A percentile compares a stretch with the other conserved stretches of the same genome.
These are phyloP conservation scores for Leptinotarsa lineolata DNA, from an alignment of 1,140 invertebrate genomes.

Conservation along the genomic window DNA sequence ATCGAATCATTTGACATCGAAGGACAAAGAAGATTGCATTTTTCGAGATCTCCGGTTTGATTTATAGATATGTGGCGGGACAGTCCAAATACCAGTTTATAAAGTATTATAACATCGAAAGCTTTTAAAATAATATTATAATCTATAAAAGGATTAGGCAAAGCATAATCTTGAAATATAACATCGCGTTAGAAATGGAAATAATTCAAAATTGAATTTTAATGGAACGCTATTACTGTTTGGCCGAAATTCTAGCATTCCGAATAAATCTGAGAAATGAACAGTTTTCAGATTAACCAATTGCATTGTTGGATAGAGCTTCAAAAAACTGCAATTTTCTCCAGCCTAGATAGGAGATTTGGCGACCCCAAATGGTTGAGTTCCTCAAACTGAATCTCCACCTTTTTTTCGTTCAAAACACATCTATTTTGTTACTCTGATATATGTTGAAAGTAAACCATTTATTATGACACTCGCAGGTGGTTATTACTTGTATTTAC, in stretches of 20 bases:
- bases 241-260: background rate
- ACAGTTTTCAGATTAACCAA: background rate
- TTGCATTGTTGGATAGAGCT: background rate
- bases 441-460: background rate
- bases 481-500: conserved; percentile 19
- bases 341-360: too few species aligned
- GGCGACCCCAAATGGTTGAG: too few species aligned
- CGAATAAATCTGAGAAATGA: background rate
- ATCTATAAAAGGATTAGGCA: conserved; percentile 4
- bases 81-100: conserved; percentile 2
- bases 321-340: too few species aligned
- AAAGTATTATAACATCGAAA: conserved; percentile 3
- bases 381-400: too few species aligned
- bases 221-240: background rate
- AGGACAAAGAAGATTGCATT: background rate
- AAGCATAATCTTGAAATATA: conserved; percentile 13
- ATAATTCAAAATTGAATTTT: conserved; percentile 5
- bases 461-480: background rate
- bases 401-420: too few species aligned
- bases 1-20: background rate
- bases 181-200: conserved; percentile 3
- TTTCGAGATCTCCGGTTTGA: background rate
- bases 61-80: background rate
- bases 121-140: conserved; percentile 19
- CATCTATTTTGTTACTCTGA: background rate